These are phyloP conservation scores for Ondatra zibethicus DNA, from an alignment of 2,113 vertebrate genomes.

Conservation along the genomic window DNA sequence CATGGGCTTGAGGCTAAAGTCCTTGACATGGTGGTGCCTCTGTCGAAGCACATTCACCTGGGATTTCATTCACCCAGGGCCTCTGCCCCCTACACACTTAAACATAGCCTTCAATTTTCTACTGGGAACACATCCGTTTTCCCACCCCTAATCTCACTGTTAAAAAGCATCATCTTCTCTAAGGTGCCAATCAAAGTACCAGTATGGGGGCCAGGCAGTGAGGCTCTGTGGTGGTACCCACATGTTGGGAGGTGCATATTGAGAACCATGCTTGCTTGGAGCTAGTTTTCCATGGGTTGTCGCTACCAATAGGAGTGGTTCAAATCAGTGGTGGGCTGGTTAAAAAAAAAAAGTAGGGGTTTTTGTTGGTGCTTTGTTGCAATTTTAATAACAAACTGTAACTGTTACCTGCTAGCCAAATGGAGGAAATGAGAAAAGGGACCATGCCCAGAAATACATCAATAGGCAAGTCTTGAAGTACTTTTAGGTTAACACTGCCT, in stretches of 20 bases:
- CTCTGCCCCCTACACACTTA: neutral
- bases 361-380: neutral
- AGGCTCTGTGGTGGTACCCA: neutral
- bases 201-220: neutral
- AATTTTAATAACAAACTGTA: slow-evolving; percentile 67
- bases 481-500: slow-evolving; percentile 80
- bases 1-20: neutral
- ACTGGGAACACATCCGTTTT: neutral
- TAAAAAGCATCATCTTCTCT: neutral
- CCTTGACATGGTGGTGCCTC: neutral
- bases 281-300: neutral
- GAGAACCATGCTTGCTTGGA: neutral
- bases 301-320: slow-evolving; percentile 6
- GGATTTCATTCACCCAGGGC: neutral
- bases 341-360: slow-evolving; percentile 26
- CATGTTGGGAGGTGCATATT: neutral
- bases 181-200: neutral
- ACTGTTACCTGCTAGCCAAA: slow-evolving; percentile 33
- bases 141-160: neutral
- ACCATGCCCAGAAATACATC: slow-evolving; percentile 43
- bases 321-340: neutral
- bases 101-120: neutral
- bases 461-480: slow-evolving; percentile 68
- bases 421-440: neutral
- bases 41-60: neutral